A percentile compares a stretch with the other conserved stretches of the same genome.
Conservation (phyloP, 2,888 invertebrate species). For the Apamea anceps region DNA sequence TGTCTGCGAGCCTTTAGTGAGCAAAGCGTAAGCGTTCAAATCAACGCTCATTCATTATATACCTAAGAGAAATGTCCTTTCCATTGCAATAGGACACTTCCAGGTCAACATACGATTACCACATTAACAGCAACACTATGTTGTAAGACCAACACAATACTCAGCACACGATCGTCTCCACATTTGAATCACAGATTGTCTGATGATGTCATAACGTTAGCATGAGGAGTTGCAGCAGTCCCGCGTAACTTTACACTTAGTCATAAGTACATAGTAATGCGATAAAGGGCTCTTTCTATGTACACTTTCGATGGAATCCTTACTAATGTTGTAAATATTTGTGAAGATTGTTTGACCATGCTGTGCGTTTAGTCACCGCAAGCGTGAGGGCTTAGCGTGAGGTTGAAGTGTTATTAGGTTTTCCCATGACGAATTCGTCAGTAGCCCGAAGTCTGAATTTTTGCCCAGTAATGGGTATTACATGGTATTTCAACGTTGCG, state of each 20-base stretch:
- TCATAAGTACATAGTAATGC: constrained; percentile 38
- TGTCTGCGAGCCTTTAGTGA: too few species aligned
- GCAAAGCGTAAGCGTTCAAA: too few species aligned
- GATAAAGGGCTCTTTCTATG: constrained; percentile 14
- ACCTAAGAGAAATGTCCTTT: too few species aligned
- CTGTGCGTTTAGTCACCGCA: background rate
- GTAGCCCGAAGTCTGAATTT: background rate
- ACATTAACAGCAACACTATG: constrained; percentile 3
- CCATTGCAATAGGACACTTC: background rate
- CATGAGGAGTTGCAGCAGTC: constrained; percentile 14
- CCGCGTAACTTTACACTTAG: constrained; percentile 40
- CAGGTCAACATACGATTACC: constrained; percentile 1
- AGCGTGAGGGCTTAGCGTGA: background rate
- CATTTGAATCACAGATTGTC: constrained; percentile 51
- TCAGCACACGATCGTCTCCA: constrained; percentile 13
- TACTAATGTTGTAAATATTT: background rate
- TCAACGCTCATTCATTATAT: too few species aligned
- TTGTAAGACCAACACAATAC: constrained; percentile 25
- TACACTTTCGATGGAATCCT: background rate
- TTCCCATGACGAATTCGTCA: background rate
- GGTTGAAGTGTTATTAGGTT: background rate
- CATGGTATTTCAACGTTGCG: background rate
- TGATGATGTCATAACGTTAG: constrained; percentile 45
- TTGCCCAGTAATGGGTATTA: background rate
- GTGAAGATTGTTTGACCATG: background rate